Base-by-base conservation (phyloP, 2,888 invertebrate genomes). In the Eupeodes luniger region DNA sequence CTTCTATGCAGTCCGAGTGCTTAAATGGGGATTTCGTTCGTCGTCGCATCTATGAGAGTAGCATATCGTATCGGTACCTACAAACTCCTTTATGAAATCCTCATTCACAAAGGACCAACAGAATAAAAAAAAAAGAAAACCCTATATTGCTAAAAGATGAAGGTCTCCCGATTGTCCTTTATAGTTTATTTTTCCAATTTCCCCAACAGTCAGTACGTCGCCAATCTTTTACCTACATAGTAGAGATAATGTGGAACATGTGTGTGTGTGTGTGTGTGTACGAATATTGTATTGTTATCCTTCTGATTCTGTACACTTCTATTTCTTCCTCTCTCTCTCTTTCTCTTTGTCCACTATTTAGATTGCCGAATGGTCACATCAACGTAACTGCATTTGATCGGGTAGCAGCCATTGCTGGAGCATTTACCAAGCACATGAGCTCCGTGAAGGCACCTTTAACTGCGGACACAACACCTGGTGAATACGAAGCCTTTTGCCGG, bases 351-450 rank as follows among this genome's bases (percentile, higher is more conserved):
- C 40, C 9, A 6, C 16, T 7, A 40, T 19, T 2, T 78, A 96
- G 96, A 91, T 94, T 97, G 90, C 96, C 96, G 85, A 97, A 97
- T 94, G 97, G 97, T 82, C 97, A 97, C 94, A 96, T 98, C 91
- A 97, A 97, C 94, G 96, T 97, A 92, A 96, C 91, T 89, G 94
- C 94, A 89, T 94, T 94, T 90, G 92, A 93, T 92, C 92, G 93
- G 19, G 92, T 94, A 91, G 93, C 93, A 77, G 93, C 94, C 79
- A 93, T 94, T 86, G 94, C 94, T 80, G 93, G 93, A 67, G 94
- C 94, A 57, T 94, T 94, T 62, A 93, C 93, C 82, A 93, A 92
- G 85, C 94, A 94, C 91, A 93, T 94, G 93, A 91, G 92, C 89
- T 92, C 92, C 74, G 93, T 93, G 89, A 93, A 93, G 89, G 87